Evolutionary conservation across 2,888 invertebrate genomes (phyloP), one percentile per base, ranked within the genome.

Genomic region (Dynastes hyllus): DNA sequence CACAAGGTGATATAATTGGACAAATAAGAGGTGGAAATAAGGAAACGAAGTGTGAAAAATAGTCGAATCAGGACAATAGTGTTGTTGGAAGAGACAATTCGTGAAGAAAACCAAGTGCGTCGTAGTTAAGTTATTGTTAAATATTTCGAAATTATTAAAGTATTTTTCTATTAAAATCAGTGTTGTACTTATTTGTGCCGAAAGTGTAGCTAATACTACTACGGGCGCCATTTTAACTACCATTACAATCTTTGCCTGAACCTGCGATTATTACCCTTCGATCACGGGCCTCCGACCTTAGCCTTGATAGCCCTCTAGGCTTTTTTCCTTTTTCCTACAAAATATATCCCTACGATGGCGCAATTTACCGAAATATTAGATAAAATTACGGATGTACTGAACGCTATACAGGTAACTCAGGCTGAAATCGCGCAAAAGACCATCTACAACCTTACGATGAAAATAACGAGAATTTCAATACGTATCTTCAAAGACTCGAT

Each of bases 321-420:
- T 4, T 58, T 27, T 58, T 16, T n/a, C n/a, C 2, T 58, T 58
- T 58, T 58, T 58, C 8, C 58, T 58, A 29, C 8, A 58, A 58
- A n/a, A 69, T 37, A 45, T 9, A 69, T 69, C 8, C 69, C n/a
- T 45, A 69, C 27, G 8, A 58, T 58, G 58, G 58, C 58, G 8
- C 58, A 58, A 58, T 13, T 58, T 22, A 6, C 16, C 13, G 58
- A 58, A 58, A 27, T 58, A 22, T 13, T 58, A 58, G 27, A 8
- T 16, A n/a, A 58, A 58, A 58, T 58, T 29, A 22, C 58, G 3
- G 58, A 58, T 16, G 27, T 27, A 4, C n/a, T 58, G 0, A 58
- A 16, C n/a, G 58, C 58, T 22, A 58, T 58, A 58, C 58, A 16
- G 27, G 27, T 58, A 58, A 58, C 58, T 22, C 58, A 58, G n/a